Base-by-base conservation (phyloP, 2,797 vertebrate genomes). In the Chelon labrosus region DNA sequence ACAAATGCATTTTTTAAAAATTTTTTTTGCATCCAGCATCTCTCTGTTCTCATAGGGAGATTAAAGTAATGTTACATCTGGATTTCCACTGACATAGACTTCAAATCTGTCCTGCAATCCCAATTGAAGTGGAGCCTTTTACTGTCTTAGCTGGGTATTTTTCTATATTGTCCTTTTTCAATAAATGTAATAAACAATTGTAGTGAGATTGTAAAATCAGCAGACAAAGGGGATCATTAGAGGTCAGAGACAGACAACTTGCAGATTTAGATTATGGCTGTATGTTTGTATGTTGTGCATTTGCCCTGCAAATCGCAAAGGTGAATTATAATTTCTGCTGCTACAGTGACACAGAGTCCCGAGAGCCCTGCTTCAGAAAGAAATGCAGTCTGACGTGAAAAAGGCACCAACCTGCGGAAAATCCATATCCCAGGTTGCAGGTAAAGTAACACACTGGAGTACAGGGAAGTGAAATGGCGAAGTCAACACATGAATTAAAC, bases 51-150 rank as follows among this genome's bases (percentile, higher is more conserved):
- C 73, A 58, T 72, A 56, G 63, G 80, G 49, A 89, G 91, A 94
- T 93, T 92, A 92, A 79, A 89, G 92, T 91, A 89, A 90, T 91
- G 91, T 92, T 89, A 92, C 83, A 88, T 80, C 70, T 73, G 87
- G 91, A 91, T 90, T 91, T 91, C 53, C 68, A 85, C 79, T 57
- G 65, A 75, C 83, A 92, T 85, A 92, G 76, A 89, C 91, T 89
- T 82, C 62, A 89, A 86, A 92, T 91, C 87, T 89, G 70, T 75
- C 70, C 71, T 60, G 55, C 87, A 86, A 93, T 92, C 87, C 89
- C 57, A 74, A 67, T 60, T 85, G 76, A 91, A 87, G 72, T 73
- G 60, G 49, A 80, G 66, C 50, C 58, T 77, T 85, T 73, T 39
- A 52, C 56, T 65, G 52, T 35, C 65, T 70, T 67, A 60, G 72